Evolutionary conservation across 2,797 vertebrate genomes (phyloP).

Genomic region (Halcyon smyrnensis): DNA sequence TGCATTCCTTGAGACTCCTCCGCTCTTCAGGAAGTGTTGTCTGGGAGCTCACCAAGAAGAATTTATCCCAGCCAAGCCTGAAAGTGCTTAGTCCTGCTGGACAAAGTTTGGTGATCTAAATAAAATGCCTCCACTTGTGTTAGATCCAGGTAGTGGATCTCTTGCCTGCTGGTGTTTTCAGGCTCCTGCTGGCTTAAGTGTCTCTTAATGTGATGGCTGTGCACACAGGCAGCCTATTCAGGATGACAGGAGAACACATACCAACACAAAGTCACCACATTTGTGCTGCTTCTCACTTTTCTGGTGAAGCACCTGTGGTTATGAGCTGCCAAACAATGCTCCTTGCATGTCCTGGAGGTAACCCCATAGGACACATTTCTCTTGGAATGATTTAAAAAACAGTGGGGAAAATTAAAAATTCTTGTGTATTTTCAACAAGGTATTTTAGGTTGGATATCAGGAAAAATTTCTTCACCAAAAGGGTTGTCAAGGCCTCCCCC

Average conservation of each 20-base stretch:
- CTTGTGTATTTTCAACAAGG: background rate
- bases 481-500: background rate
- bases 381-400: background rate
- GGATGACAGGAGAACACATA: background rate
- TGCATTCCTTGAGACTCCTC: background rate
- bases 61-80: background rate
- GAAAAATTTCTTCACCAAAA: background rate
- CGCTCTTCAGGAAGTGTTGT: background rate
- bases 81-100: background rate
- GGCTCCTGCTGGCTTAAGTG: background rate
- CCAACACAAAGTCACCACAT: background rate
- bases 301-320: background rate
- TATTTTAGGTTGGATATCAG: background rate
- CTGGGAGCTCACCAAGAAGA: background rate
- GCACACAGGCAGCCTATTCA: background rate
- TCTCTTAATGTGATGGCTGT: background rate
- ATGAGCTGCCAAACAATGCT: fast-evolving
- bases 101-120: background rate
- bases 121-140: background rate
- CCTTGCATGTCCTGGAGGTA: background rate
- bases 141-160: too few species aligned
- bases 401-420: background rate
- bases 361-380: fast-evolving
- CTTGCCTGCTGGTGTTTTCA: background rate
- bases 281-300: background rate